A percentile compares a stretch with the other conserved stretches of the same genome.
These are phyloP conservation scores for Acrobasis suavella DNA, from an alignment of 2,888 invertebrate genomes.

Conservation along the genomic window DNA sequence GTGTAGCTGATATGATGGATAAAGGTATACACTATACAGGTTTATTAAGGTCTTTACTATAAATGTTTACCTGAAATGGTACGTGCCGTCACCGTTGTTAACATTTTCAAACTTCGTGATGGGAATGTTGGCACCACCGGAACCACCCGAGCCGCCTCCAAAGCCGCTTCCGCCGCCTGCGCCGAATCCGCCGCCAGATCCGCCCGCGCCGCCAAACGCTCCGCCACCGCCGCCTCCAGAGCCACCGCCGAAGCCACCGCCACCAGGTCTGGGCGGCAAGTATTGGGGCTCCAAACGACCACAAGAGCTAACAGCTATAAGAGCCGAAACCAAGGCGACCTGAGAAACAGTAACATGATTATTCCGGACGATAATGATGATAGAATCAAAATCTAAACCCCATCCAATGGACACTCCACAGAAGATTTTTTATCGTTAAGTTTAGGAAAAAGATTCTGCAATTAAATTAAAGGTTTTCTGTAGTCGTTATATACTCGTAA, in stretches of 20 bases:
- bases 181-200: conserved; percentile 38
- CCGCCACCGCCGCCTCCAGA: conserved; percentile 38
- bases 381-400: too few species aligned
- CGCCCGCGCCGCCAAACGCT: conserved; percentile 39
- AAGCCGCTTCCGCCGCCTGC: conserved; percentile 40
- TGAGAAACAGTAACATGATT: conserved; percentile 26
- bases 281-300: conserved; percentile 63
- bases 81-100: conserved; percentile 85
- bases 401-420: too few species aligned
- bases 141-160: conserved; percentile 58
- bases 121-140: conserved; percentile 73
- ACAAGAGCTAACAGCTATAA: conserved; percentile 60
- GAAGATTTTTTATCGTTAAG: too few species aligned
- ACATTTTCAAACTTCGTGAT: conserved; percentile 84
- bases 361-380: too few species aligned
- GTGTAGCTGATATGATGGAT: too few species aligned
- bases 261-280: conserved; percentile 50
- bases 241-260: conserved; percentile 42
- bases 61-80: conserved; percentile 85
- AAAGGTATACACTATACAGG: too few species aligned
- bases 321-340: conserved; percentile 50
- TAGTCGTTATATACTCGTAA: too few species aligned
- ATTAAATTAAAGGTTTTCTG: too few species aligned
- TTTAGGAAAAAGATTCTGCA: too few species aligned
- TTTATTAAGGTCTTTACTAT: too few species aligned